Percentiles rank a stretch among this genome's conserved stretches.
Conservation (phyloP, 2,113 vertebrate genomes). For the Chelonoidis abingdonii region DNA sequence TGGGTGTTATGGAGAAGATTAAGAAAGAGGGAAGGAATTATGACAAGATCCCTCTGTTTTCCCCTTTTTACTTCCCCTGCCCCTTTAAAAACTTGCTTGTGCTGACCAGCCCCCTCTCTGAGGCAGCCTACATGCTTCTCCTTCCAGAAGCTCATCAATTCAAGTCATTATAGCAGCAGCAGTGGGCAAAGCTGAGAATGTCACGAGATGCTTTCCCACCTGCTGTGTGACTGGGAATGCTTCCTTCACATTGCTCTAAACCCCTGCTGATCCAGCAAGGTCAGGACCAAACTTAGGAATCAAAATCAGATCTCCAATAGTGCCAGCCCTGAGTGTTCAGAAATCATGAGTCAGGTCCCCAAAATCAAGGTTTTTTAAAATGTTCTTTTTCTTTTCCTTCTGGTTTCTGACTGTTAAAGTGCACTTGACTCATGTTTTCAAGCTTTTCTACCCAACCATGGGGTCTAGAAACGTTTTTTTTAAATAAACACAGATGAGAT, state of each 20-base stretch:
- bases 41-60: not conserved
- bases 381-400: not conserved
- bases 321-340: fast-evolving
- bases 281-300: fast-evolving
- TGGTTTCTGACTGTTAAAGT: not conserved
- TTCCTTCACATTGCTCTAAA: fast-evolving
- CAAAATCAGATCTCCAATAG: not conserved
- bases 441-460: not conserved
- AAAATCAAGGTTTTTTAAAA: not conserved
- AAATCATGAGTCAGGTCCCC: not conserved
- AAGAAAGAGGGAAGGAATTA: not conserved
- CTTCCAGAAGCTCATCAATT: not conserved
- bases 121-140: not conserved
- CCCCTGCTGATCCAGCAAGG: fast-evolving
- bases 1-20: not conserved
- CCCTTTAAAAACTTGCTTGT: fast-evolving
- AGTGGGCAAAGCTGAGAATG: not conserved
- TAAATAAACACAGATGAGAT: not conserved
- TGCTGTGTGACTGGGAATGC: fast-evolving
- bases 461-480: not conserved
- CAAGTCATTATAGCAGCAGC: not conserved
- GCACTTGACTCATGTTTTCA: not conserved
- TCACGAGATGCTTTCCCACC: fast-evolving
- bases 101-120: fast-evolving
- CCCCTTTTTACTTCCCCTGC: not conserved